Percentiles rank a stretch among this genome's conserved stretches.
Evolutionary conservation across 2,888 invertebrate genomes (phyloP).

Genomic region (Biston betularia): DNA sequence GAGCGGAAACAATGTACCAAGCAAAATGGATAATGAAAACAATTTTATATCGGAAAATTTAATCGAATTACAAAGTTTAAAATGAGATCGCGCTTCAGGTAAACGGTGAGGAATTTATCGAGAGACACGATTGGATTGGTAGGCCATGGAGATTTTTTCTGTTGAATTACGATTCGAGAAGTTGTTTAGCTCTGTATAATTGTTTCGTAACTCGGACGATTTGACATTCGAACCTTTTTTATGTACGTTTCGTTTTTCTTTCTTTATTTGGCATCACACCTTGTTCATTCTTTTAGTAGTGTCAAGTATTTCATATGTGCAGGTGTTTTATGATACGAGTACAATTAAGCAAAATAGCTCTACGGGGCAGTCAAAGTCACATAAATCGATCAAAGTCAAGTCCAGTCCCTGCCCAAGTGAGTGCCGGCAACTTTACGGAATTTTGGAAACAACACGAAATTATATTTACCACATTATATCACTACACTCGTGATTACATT

Average conservation of each 20-base stretch:
- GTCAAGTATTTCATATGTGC: no score
- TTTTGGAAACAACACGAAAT: no score
- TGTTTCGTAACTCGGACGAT: neutral
- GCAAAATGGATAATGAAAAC: constrained; percentile 81
- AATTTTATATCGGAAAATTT: constrained; percentile 77
- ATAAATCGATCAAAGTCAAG: no score
- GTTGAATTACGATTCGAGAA: constrained; percentile 6
- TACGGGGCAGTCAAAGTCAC: no score
- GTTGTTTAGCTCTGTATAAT: constrained; percentile 5
- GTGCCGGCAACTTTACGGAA: no score
- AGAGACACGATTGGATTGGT: constrained; percentile 25
- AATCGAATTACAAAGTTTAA: constrained; percentile 73
- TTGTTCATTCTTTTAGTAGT: neutral
- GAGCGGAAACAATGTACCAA: constrained; percentile 77
- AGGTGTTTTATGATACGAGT: no score
- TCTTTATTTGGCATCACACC: neutral
- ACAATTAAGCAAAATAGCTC: no score
- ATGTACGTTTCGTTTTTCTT: neutral
- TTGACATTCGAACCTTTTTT: neutral
- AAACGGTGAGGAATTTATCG: constrained; percentile 58
- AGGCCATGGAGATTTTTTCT: constrained; percentile 34
- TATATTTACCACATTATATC: no score
- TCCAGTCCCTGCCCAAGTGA: no score
- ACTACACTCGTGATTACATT: no score
- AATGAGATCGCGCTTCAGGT: constrained; percentile 61